A percentile compares a stretch with the other conserved stretches of the same genome.
phyloP scores from a whole-genome alignment of 2,113 vertebrate species.

The Herpailurus yagouaroundi region DNA sequence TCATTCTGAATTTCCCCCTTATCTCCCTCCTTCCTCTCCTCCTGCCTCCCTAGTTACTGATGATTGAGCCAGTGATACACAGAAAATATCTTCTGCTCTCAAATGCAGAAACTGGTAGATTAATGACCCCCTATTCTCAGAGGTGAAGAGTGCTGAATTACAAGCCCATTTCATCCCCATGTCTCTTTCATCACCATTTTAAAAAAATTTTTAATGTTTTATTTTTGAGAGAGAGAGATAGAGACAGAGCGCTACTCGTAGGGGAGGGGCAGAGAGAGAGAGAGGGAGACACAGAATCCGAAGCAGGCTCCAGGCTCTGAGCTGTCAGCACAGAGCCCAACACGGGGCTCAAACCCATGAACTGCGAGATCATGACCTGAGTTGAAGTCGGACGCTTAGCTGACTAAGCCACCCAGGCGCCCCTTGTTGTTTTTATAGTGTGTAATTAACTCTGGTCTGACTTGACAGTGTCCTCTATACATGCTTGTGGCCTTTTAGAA shows the following conservation, averaged over 20 bases:
- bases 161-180: neutral
- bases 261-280: too few relatives aligned
- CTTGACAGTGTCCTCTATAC: neutral
- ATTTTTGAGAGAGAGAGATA: too few relatives aligned
- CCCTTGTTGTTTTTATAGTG: neutral
- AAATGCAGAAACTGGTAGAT: neutral
- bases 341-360: too few relatives aligned
- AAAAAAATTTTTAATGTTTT: too few relatives aligned
- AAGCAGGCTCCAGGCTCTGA: too few relatives aligned
- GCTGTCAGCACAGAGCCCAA: too few relatives aligned
- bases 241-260: too few relatives aligned
- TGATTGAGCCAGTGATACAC: constrained; percentile 9
- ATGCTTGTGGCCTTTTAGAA: neutral
- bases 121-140: neutral
- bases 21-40: neutral
- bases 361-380: too few relatives aligned
- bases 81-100: neutral
- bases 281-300: too few relatives aligned
- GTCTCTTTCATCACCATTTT: neutral
- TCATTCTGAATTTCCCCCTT: neutral
- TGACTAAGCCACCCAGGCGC: too few relatives aligned
- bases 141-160: neutral
- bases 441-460: neutral
- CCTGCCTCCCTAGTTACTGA: neutral
- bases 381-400: too few relatives aligned